Conservation (phyloP, 2,113 vertebrate species). For the Empidonax alnorum region DNA sequence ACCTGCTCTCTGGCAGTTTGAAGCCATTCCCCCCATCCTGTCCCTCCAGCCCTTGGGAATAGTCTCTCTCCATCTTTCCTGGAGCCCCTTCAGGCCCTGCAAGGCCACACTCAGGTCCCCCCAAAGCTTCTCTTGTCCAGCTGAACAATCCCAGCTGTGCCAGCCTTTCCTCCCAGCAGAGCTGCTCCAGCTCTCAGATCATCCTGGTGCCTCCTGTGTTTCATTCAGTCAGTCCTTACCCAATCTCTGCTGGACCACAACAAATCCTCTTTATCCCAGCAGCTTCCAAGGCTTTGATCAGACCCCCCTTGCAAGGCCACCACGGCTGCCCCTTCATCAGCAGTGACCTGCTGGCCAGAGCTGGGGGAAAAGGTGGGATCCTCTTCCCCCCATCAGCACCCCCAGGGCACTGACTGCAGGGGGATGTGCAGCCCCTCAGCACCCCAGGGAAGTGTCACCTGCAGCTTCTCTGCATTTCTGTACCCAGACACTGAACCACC, state of each 20-base stretch:
- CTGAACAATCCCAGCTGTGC: background rate
- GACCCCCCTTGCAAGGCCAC: background rate
- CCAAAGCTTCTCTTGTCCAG: background rate
- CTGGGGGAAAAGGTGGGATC: background rate
- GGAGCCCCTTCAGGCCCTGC: background rate
- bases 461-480: background rate
- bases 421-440: fast-evolving
- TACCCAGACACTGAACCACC: background rate
- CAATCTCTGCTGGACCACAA: conserved; percentile 3
- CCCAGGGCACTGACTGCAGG: fast-evolving
- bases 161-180: background rate
- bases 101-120: background rate
- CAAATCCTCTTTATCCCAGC: conserved; percentile 63
- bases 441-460: background rate
- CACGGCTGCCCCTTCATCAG: background rate
- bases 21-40: background rate
- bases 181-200: background rate
- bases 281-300: conserved; percentile 56
- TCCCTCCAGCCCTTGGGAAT: background rate
- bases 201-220: background rate
- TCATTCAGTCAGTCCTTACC: background rate
- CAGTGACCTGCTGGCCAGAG: conserved; percentile 23
- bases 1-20: background rate
- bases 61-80: background rate
- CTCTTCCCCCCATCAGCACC: background rate